Conservation (phyloP, 2,797 vertebrate genomes). For the Allobates femoralis region DNA sequence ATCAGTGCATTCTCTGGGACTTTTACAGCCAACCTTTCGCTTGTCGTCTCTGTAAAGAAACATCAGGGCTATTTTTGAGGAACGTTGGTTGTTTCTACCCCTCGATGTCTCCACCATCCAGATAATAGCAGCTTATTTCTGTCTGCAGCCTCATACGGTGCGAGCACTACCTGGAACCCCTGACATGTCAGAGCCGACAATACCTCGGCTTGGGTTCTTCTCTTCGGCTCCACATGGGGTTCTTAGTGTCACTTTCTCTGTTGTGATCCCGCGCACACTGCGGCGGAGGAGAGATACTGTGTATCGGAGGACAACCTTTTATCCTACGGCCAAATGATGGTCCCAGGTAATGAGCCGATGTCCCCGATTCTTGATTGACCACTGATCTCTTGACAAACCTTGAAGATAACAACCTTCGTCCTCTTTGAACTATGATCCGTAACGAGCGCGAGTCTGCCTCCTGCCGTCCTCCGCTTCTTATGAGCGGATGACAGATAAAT, state of each 20-base stretch:
- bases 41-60: background rate
- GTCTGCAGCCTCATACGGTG: background rate
- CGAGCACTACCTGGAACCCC: background rate
- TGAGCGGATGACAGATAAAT: constrained; percentile 25
- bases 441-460: background rate
- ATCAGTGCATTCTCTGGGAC: background rate
- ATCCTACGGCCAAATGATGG: background rate
- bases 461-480: background rate
- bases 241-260: background rate
- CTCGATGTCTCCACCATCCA: background rate
- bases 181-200: constrained; percentile 6
- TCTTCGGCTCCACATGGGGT: background rate
- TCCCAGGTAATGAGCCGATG: constrained; percentile 19
- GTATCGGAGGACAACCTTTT: background rate
- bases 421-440: constrained; percentile 20
- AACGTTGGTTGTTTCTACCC: background rate
- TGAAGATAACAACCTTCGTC: constrained; percentile 40
- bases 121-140: constrained; percentile 32
- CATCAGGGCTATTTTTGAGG: background rate
- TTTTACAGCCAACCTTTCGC: background rate
- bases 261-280: background rate
- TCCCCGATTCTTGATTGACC: constrained; percentile 3
- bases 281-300: background rate
- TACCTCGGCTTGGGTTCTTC: background rate
- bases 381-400: constrained; percentile 20